Evolutionary conservation across 2,888 invertebrate species (phyloP).

Genomic region (Macaria notata): DNA sequence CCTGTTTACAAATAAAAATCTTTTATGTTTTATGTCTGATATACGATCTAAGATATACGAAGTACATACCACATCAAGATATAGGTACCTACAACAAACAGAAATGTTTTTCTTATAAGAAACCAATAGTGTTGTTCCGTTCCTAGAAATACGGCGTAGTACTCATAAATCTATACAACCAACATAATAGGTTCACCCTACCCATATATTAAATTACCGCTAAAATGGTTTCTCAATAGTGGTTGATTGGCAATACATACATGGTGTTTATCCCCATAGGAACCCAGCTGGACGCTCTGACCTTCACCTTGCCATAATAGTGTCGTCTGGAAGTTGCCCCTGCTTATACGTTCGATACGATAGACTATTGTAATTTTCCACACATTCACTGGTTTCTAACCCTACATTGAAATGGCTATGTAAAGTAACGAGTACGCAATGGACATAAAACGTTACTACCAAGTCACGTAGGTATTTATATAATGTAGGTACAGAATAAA

Average conservation of each 20-base stretch:
- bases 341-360: conserved; percentile 39
- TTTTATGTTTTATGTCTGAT: too few relatives aligned
- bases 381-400: conserved; percentile 8
- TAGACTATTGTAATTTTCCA: conserved; percentile 8
- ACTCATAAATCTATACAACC: conserved; percentile 7
- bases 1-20: too few relatives aligned
- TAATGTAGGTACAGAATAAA: conserved; percentile 7
- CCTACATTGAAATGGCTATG: neutral
- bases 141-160: neutral
- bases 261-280: conserved; percentile 49
- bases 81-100: neutral
- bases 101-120: conserved; percentile 1
- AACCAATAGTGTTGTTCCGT: neutral
- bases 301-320: conserved; percentile 65
- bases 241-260: conserved; percentile 37
- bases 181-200: neutral
- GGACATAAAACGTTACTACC: conserved; percentile 28
- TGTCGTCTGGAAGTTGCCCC: conserved; percentile 48
- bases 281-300: conserved; percentile 45
- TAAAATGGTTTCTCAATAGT: conserved; percentile 52
- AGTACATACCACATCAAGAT: too few relatives aligned
- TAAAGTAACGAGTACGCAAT: conserved; percentile 33
- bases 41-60: too few relatives aligned
- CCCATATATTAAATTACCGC: too few relatives aligned
- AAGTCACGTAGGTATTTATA: conserved; percentile 3